Conservation (phyloP, 1,140 invertebrate species). For the Himalopsyche phryganea region DNA sequence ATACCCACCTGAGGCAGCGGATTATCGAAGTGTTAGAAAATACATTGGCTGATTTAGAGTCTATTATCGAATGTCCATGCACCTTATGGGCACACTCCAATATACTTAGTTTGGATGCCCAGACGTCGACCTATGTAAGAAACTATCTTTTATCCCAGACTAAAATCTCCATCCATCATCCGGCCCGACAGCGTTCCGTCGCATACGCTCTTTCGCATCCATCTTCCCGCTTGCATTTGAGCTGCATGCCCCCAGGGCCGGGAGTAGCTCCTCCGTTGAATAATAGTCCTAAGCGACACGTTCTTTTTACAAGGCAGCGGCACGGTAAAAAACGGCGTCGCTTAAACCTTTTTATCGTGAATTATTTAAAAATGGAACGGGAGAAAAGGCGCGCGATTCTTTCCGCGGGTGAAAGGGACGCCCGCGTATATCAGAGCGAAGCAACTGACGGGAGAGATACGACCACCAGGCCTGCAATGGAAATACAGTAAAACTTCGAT, state of each 20-base stretch:
- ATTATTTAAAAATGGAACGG: slow-evolving; percentile 30
- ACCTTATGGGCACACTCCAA: not conserved
- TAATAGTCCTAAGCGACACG: slow-evolving; percentile 24
- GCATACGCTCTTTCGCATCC: slow-evolving; percentile 16
- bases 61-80: no score
- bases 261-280: not conserved
- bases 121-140: slow-evolving; percentile 26
- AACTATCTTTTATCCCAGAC: slow-evolving; percentile 35
- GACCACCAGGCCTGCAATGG: no score
- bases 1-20: no score
- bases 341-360: slow-evolving; percentile 26
- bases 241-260: slow-evolving; percentile 20
- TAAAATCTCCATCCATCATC: slow-evolving; percentile 35
- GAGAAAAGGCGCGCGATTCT: slow-evolving; percentile 11
- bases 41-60: no score
- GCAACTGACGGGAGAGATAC: no score
- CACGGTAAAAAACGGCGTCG: slow-evolving; percentile 29
- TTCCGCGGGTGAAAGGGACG: not conserved
- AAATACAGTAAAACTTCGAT: no score
- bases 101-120: slow-evolving; percentile 4
- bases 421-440: not conserved
- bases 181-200: slow-evolving; percentile 22
- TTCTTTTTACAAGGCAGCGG: slow-evolving; percentile 20
- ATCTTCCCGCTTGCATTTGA: not conserved
- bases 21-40: no score